These are phyloP conservation scores for Tribolium freemani DNA, from an alignment of 2,888 invertebrate genomes.

Conservation along the genomic window DNA sequence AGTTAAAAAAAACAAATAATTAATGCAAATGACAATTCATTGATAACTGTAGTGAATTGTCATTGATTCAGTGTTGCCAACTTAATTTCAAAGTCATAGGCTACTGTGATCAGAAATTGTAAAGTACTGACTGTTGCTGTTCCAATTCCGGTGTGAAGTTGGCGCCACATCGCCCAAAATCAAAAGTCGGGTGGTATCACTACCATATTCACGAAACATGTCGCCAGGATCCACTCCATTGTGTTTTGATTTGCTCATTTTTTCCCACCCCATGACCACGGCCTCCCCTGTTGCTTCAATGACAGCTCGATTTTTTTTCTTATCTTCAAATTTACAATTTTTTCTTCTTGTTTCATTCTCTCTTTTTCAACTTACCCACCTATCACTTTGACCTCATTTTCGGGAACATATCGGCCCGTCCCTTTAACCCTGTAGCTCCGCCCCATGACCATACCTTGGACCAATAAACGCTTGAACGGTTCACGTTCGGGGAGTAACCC, in stretches of 20 bases:
- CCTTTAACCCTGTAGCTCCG: constrained; percentile 81
- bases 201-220: constrained; percentile 85
- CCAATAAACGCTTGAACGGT: constrained; percentile 92
- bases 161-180: constrained; percentile 94
- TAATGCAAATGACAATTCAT: too few relatives aligned
- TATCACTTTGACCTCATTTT: constrained; percentile 73
- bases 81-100: too few relatives aligned
- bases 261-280: constrained; percentile 89
- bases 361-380: constrained; percentile 52
- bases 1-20: too few relatives aligned
- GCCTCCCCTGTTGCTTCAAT: constrained; percentile 76
- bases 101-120: too few relatives aligned
- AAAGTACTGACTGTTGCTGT: constrained; percentile 84
- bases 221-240: constrained; percentile 96
- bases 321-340: constrained; percentile 60
- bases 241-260: constrained; percentile 99
- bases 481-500: constrained; percentile 83
- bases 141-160: constrained; percentile 91
- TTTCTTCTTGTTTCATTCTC: background rate
- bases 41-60: too few relatives aligned
- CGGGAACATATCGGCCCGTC: constrained; percentile 84
- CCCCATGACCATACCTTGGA: constrained; percentile 97
- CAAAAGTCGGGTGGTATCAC: constrained; percentile 91
- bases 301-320: constrained; percentile 74
- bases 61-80: background rate